These are phyloP conservation scores for Sarcophilus harrisii DNA, from an alignment of 2,797 vertebrate species.

Conservation along the genomic window DNA sequence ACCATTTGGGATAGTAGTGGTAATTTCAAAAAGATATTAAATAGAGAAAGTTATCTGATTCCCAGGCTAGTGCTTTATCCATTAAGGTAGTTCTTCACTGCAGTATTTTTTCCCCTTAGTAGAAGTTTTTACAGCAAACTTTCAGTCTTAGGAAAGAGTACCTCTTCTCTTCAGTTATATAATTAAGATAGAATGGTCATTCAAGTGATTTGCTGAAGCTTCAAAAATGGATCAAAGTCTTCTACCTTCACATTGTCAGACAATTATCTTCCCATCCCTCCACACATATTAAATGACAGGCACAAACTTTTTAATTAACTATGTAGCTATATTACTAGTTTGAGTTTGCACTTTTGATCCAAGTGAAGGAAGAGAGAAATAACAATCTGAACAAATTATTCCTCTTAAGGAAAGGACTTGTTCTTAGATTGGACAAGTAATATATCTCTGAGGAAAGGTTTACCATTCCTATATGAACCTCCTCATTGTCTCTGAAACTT, in stretches of 20 bases:
- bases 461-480: not conserved
- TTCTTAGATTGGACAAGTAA: not conserved
- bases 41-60: constrained; percentile 41
- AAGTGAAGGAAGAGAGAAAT: constrained; percentile 48
- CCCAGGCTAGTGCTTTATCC: constrained; percentile 11
- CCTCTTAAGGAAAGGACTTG: not conserved
- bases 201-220: constrained; percentile 51
- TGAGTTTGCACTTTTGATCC: constrained; percentile 45
- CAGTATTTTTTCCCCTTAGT: constrained; percentile 15
- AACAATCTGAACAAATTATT: constrained; percentile 47
- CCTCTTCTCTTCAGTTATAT: constrained; percentile 55
- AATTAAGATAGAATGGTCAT: constrained; percentile 65
- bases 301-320: constrained; percentile 69
- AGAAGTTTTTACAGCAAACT: constrained; percentile 43
- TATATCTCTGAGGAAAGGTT: not conserved
- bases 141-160: constrained; percentile 47
- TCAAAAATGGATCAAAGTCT: constrained; percentile 61
- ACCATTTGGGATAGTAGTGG: constrained; percentile 8
- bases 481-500: not conserved
- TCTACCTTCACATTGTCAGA: constrained; percentile 44
- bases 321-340: constrained; percentile 28
- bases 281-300: constrained; percentile 57
- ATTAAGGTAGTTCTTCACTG: not conserved
- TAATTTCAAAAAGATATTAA: constrained; percentile 24
- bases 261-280: constrained; percentile 1